Evolutionary conservation across 2,888 invertebrate genomes (phyloP), one percentile per base, ranked within the genome.

Genomic region (Thera britannica): DNA sequence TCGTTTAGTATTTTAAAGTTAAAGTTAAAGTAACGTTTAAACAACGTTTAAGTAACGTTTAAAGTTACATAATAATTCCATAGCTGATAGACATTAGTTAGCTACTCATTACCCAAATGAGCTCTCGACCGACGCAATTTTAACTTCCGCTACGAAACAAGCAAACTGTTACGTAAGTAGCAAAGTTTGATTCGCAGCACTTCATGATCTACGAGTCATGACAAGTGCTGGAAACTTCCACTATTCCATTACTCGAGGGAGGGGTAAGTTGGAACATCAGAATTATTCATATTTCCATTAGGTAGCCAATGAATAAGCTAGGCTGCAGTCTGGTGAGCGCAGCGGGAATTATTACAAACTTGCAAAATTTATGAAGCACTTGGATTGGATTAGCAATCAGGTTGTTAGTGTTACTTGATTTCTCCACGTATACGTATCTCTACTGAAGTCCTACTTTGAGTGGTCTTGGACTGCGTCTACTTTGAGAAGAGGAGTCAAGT

Each of bases 241-340:
- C 67, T 70, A 68, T 70, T 67, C 68, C 69, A 75, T 70, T 72
- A 71, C 68, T 65, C 73, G 12, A 34, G 62, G 70, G 67, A 52
- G 65, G 41, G 59, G 46, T 36, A 58, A 69, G 69, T 69, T 65
- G 61, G 72, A 65, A 68, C 68, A 63, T 72, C 57, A 69, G 74
- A 79, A 83, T 83, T 76, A 81, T 82, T 83, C 78, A 82, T 78
- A 80, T 77, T 79, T 80, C 78, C 77, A 82, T 80, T 81, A 79
- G 70, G 65, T 69, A 59, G 65, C 69, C 72, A 65, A 78, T 79
- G 80, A 80, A 80, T 79, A 78, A 67, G 57, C 65, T 62, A 60
- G 63, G 49, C 57, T 46, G 38, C 56, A 57, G 69, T 68, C 58
- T 65, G 51, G 41, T 36, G 65, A 69, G 55, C 57, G 49, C 58